Evolutionary conservation across 2,113 vertebrate species (phyloP).

Genomic region (Cyanoliseus patagonus): DNA sequence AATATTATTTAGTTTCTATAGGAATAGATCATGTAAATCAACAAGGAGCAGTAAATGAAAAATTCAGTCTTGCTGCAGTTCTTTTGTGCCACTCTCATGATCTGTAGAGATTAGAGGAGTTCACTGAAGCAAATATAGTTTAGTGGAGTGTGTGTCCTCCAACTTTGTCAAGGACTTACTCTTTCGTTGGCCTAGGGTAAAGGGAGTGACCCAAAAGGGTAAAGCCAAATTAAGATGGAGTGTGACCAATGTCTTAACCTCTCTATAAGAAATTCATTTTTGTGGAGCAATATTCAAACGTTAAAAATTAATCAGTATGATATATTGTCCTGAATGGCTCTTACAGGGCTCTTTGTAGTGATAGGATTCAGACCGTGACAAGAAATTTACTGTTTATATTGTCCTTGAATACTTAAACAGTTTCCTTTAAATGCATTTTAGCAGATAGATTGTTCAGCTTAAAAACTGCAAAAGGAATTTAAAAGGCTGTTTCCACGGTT

Average conservation of each 20-base stretch:
- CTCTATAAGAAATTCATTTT: background rate
- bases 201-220: background rate
- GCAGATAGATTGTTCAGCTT: background rate
- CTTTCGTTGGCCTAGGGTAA: background rate
- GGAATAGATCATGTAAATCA: background rate
- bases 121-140: background rate
- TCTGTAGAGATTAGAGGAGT: background rate
- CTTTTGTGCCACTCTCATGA: background rate
- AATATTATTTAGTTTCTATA: background rate
- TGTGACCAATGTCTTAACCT: background rate
- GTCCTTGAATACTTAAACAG: background rate
- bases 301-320: background rate
- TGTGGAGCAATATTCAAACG: background rate
- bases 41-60: background rate
- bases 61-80: background rate
- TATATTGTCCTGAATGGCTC: background rate
- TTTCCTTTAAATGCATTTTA: background rate
- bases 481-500: background rate
- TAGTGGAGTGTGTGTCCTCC: background rate
- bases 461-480: background rate
- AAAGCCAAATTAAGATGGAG: background rate
- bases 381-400: background rate
- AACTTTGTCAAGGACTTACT: background rate
- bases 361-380: background rate
- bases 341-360: background rate